Evolutionary conservation across 2,888 invertebrate genomes (phyloP).

Genomic region (Eumerus sabulonum): DNA sequence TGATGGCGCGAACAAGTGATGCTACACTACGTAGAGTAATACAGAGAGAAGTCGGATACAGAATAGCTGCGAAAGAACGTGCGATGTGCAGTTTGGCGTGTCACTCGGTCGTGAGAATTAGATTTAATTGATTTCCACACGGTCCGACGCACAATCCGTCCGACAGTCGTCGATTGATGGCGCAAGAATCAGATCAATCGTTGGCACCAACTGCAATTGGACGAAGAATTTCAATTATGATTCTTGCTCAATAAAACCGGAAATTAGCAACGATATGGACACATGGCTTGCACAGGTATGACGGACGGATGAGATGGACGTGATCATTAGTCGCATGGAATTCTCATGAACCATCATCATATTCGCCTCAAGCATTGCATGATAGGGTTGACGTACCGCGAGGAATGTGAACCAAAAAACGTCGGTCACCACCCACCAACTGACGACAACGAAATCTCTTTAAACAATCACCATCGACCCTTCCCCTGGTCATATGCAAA

Average conservation of each 20-base stretch:
- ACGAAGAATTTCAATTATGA: conserved; percentile 57
- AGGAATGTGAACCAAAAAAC: neutral
- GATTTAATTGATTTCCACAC: conserved; percentile 78
- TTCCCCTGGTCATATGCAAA: conserved; percentile 53
- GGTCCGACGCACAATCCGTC: conserved; percentile 65
- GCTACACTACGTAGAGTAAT: conserved; percentile 23
- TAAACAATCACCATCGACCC: conserved; percentile 39
- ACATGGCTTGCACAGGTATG: conserved; percentile 23
- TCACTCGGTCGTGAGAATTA: conserved; percentile 77
- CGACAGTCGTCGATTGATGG: conserved; percentile 21
- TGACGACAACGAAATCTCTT: conserved; percentile 33
- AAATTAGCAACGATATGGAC: conserved; percentile 55
- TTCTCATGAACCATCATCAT: neutral
- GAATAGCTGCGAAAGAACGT: conserved; percentile 33
- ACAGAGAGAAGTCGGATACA: neutral
- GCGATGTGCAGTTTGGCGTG: conserved; percentile 68
- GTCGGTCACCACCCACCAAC: conserved; percentile 33
- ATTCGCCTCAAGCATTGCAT: neutral
- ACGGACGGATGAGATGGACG: neutral
- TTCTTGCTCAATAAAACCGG: conserved; percentile 44
- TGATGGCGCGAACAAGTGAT: conserved; percentile 46
- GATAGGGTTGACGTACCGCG: conserved; percentile 29
- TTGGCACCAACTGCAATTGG: conserved; percentile 61
- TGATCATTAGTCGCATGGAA: too few relatives aligned
- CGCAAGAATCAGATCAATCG: conserved; percentile 72